Evolutionary conservation across 2,113 vertebrate genomes (phyloP), one percentile per base, ranked within the genome.

Genomic region (Pseudorectes ferrugineus): DNA sequence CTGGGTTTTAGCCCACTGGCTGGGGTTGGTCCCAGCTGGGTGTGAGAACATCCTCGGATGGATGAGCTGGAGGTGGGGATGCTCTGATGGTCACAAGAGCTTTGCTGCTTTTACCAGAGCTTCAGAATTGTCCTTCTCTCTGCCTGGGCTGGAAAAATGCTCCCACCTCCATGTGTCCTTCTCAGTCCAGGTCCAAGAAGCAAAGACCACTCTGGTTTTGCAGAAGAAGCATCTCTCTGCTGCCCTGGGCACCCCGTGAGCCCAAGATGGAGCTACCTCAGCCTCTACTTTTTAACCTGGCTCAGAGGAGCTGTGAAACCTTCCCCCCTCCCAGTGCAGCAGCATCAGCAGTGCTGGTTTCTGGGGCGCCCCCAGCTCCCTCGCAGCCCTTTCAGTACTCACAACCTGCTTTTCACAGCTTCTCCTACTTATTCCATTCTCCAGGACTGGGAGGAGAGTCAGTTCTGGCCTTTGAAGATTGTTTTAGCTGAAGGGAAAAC

Each of bases 1-100:
- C 12, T 0, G 0, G 26, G 35, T 25, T 86, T 76, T 24, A 38
- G 63, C 36, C 9, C 1, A 0, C 9, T 57, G 73, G 25, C 13
- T 51, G 49, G 72, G 31, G 42, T 13, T 65, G 63, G 31, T 61
- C 42, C 72, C 77, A 62, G 14, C 29, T 68, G 66, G 55, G 54
- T 9, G 21, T 45, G 20, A 38, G 29, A 85, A 51, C 62, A 38
- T 19, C 57, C 49, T 52, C 19, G 0, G 31, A 14, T 15, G 51
- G 57, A 59, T 25, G 14, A 63, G 45, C 36, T 66, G 6, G 28
- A 67, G 33, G 6, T 72, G 54, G 48, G 54, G 66, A 16, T 40
- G 48, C 38, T 20, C 38, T 31, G 72, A 79, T 5, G n/a, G 29
- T 29, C 54, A n/a, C 54, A 46, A 62, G 36, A 87, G 29, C n/a